Evolutionary conservation across 1,140 invertebrate species (phyloP).

Genomic region (Metopolophium dirhodum): DNA sequence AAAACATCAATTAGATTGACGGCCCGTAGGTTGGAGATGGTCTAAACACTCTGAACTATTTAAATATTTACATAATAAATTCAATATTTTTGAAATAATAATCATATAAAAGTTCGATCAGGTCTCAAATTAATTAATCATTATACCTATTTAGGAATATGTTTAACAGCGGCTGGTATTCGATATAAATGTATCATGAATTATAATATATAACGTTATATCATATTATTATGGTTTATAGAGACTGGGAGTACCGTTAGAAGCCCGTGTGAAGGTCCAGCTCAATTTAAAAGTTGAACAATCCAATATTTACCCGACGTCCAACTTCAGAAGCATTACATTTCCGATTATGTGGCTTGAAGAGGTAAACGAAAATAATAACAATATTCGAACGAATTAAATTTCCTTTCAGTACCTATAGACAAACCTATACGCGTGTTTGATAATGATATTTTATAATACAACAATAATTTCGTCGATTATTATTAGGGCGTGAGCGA

Average conservation of each 20-base stretch:
- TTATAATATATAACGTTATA: background rate
- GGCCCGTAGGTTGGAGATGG: too few species aligned
- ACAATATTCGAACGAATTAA: background rate
- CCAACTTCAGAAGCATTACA: conserved; percentile 79
- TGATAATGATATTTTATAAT: background rate
- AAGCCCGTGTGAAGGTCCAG: conserved; percentile 81
- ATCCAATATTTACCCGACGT: conserved; percentile 73
- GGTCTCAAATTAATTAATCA: background rate
- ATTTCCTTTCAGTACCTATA: background rate
- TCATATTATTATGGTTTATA: conserved; percentile 64
- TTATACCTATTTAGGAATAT: background rate
- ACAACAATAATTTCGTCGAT: background rate
- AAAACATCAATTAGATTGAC: too few species aligned
- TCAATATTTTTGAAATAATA: background rate
- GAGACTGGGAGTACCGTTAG: conserved; percentile 85
- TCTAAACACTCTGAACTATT: background rate
- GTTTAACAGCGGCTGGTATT: background rate
- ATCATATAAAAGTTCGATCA: background rate
- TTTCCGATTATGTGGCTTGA: conserved; percentile 89
- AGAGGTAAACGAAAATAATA: conserved; percentile 68
- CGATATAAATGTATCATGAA: background rate
- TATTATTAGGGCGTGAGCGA: conserved; percentile 76
- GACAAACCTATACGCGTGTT: background rate
- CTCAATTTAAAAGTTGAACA: conserved; percentile 80
- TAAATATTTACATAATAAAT: background rate